Conservation (phyloP, 2,888 invertebrate species). For the Hydrotaea diabolus region DNA sequence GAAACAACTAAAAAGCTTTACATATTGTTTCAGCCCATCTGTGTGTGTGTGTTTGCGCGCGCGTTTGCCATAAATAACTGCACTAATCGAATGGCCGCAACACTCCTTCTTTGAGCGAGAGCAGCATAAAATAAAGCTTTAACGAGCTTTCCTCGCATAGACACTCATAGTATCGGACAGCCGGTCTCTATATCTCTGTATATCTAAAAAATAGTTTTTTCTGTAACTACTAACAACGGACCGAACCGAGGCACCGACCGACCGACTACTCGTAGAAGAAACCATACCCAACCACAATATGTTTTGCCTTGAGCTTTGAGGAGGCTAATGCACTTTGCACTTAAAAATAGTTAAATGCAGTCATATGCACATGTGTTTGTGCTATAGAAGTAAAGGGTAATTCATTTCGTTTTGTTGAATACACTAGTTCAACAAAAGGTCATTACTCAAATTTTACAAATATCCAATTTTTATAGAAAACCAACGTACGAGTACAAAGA, state of each 20-base stretch:
- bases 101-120: constrained; percentile 15
- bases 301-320: constrained; percentile 73
- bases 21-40: not conserved
- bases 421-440: too few relatives aligned
- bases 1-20: constrained; percentile 31
- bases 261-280: too few relatives aligned
- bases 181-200: not conserved
- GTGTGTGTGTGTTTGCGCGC: not conserved
- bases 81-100: not conserved
- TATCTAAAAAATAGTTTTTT: not conserved
- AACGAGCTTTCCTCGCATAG: not conserved
- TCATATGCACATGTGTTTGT: not conserved
- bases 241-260: too few relatives aligned
- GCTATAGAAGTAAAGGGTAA: too few relatives aligned
- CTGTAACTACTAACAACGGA: not conserved
- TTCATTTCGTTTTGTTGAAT: too few relatives aligned
- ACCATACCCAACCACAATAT: constrained; percentile 58
- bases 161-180: constrained; percentile 2
- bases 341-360: constrained; percentile 67
- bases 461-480: too few relatives aligned
- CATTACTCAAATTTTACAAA: too few relatives aligned
- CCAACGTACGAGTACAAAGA: too few relatives aligned
- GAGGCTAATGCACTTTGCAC: constrained; percentile 76
- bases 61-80: not conserved
- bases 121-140: constrained; percentile 8